Evolutionary conservation across 2,797 vertebrate species (phyloP).

Genomic region (Anas bernieri): DNA sequence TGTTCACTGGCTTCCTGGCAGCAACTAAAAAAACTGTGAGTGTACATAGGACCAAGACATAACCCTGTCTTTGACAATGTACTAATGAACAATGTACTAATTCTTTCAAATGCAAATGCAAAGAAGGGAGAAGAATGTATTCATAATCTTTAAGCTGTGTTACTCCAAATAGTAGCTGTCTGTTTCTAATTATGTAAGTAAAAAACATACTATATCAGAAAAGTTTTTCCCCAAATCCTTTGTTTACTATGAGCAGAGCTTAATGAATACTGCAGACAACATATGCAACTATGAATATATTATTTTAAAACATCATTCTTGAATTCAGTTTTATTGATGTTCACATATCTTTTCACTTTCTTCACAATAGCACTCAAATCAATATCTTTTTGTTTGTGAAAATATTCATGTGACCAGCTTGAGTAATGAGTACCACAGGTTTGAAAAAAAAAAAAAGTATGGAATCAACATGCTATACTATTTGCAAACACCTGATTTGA

Average conservation of each 20-base stretch:
- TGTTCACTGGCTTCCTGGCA: constrained; percentile 42
- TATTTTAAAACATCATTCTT: not conserved
- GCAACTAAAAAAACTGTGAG: not conserved
- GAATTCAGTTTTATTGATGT: not conserved
- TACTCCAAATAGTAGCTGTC: constrained; percentile 25
- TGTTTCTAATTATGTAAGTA: constrained; percentile 34
- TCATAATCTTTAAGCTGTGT: constrained; percentile 50
- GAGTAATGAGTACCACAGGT: not conserved
- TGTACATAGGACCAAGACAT: constrained; percentile 34
- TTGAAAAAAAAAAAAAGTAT: not conserved
- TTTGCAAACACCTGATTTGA: not conserved
- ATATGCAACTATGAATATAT: not conserved
- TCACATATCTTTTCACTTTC: not conserved
- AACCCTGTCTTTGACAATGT: constrained; percentile 58
- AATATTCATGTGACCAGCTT: not conserved
- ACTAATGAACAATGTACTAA: constrained; percentile 62
- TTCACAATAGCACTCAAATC: not conserved
- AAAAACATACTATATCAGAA: constrained; percentile 1
- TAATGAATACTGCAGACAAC: not conserved
- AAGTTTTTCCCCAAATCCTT: constrained; percentile 6
- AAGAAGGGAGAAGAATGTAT: constrained; percentile 27
- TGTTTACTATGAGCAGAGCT: not conserved
- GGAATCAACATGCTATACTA: not conserved
- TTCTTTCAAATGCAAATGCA: constrained; percentile 56
- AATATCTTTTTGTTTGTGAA: not conserved